Base-by-base conservation (phyloP, 2,113 vertebrate species). In the Vicugna pacos region DNA sequence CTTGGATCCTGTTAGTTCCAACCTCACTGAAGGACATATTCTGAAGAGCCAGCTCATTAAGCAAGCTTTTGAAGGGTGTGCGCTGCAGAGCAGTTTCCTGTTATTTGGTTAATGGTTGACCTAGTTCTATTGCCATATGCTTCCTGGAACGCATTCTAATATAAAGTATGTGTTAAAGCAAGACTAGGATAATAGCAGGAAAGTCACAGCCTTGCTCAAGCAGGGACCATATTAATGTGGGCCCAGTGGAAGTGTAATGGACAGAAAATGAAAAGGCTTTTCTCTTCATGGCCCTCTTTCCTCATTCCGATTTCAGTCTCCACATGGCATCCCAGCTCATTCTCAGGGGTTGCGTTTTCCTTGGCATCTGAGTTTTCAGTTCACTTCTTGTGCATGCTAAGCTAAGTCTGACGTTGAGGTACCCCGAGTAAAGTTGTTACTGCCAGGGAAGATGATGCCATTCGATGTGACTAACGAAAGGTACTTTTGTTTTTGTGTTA, bases 21-120 rank as follows among this genome's bases (percentile, higher is more conserved):
- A 98, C 98, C 98, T 98, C 96, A 97, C 83, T 98, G 98, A 99
- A 99, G 99, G 99, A 99, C 99, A 98, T 94, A 97, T 97, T 98
- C 98, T 98, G 98, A 98, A 98, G 98, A 98, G 98, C 96, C 98
- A 98, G 98, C 98, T 98, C 98, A 98, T 99, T 99, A 99, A 98
- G 98, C 95, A 97, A 98, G 98, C 98, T 98, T 98, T 98, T 98
- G 98, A 98, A 99, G 98, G 98, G 98, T 98, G 98, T 99, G 98
- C 98, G 98, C 98, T 96, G 97, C 98, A 98, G 98, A 99, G 98
- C 98, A 98, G 98, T 98, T 98, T 99, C 98, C 97, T 99, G 98
- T 99, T 99, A 98, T 99, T 99, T 99, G 98, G 99, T 99, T 99
- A 99, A 99, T 99, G 99, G 99, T 99, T 99, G 99, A 99, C 99